Conservation (phyloP, 1,140 invertebrate species). For the Archegozetes longisetosus region DNA sequence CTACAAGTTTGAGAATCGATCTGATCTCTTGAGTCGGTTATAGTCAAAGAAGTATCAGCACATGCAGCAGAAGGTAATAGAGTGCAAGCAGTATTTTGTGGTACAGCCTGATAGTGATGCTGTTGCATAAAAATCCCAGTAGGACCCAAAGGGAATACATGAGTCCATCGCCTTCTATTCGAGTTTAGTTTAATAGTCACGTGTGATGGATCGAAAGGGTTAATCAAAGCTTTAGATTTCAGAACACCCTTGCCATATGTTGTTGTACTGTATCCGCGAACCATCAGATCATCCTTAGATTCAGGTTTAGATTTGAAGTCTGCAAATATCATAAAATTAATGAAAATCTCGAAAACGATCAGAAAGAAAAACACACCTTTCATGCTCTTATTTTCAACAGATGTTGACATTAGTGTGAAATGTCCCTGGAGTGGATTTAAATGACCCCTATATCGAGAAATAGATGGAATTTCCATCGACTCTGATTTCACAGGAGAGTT, state of each 20-base stretch:
- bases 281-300: slow-evolving; percentile 17
- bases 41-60: neutral
- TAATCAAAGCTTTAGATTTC: slow-evolving; percentile 38
- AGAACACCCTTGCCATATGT: neutral
- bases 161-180: slow-evolving; percentile 89
- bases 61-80: slow-evolving; percentile 13
- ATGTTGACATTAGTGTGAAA: slow-evolving; percentile 12
- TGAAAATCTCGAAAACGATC: neutral
- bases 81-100: slow-evolving; percentile 21
- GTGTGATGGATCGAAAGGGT: slow-evolving; percentile 93
- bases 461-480: neutral
- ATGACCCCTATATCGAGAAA: neutral
- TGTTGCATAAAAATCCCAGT: slow-evolving; percentile 76
- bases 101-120: slow-evolving; percentile 60
- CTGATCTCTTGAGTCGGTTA: neutral
- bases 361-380: slow-evolving; percentile 10
- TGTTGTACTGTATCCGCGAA: slow-evolving; percentile 6
- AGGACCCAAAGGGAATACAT: slow-evolving; percentile 92
- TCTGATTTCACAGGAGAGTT: slow-evolving; percentile 2
- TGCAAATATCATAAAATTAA: neutral
- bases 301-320: slow-evolving; percentile 7
- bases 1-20: neutral
- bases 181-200: slow-evolving; percentile 92
- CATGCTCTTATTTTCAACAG: slow-evolving; percentile 13
- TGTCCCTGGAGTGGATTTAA: neutral